A percentile compares a stretch with the other conserved stretches of the same genome.
Evolutionary conservation across 2,888 invertebrate species (phyloP).

Genomic region (Dasysyrphus albostriatus): DNA sequence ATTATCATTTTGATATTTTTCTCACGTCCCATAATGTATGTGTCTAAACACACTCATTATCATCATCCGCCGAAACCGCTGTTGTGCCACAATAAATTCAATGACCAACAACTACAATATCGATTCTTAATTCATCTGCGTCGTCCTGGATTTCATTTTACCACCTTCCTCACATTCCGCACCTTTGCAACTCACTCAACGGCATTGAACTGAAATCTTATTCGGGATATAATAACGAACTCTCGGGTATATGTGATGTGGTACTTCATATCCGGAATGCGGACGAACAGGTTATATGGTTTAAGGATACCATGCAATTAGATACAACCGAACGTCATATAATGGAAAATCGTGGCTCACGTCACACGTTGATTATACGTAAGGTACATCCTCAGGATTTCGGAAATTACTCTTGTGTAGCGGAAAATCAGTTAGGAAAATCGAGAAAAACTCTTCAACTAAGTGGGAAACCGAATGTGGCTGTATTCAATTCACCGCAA

Average conservation of each 20-base stretch:
- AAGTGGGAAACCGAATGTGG: constrained; percentile 88
- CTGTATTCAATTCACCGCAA: constrained; percentile 87
- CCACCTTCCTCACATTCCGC: background rate
- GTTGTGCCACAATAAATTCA: constrained; percentile 18
- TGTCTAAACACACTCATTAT: constrained; percentile 39
- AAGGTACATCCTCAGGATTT: constrained; percentile 89
- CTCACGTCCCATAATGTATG: constrained; percentile 18
- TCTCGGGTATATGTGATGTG: constrained; percentile 26
- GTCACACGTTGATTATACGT: constrained; percentile 88
- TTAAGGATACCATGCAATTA: constrained; percentile 88
- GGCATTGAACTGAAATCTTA: constrained; percentile 45
- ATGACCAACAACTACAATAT: constrained; percentile 20
- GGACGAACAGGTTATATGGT: constrained; percentile 87
- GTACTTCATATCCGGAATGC: constrained; percentile 60
- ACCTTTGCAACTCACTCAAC: constrained; percentile 5
- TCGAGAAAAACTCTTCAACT: constrained; percentile 87
- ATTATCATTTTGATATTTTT: constrained; percentile 25
- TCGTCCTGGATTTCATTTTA: constrained; percentile 13
- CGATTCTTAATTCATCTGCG: constrained; percentile 10
- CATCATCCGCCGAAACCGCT: constrained; percentile 11
- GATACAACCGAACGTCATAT: constrained; percentile 88
- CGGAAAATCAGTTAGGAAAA: constrained; percentile 88
- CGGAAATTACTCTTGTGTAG: constrained; percentile 89
- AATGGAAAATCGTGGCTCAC: constrained; percentile 88
- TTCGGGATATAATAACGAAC: constrained; percentile 28